Base-by-base conservation (phyloP, 2,888 invertebrate genomes). In the Adelphocoris suturalis region DNA sequence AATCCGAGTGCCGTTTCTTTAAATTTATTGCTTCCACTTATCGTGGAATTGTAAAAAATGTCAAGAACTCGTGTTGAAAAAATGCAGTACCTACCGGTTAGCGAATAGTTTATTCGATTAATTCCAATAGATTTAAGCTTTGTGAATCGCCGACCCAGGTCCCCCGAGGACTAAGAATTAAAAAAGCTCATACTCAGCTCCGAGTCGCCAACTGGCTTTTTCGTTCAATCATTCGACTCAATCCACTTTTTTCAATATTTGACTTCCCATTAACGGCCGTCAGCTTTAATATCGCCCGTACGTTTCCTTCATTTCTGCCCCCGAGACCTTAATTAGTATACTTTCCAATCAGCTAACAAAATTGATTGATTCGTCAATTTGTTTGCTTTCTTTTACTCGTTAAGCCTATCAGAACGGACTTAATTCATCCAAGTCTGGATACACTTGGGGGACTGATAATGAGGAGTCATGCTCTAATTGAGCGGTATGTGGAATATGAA, bases 311-410 rank as follows among this genome's bases (percentile, higher is more conserved):
- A 7, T 23, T n/a, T n/a, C n/a, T 27, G 27, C 23, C 68, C 9
- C 23, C 0, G 61, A 61, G 61, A 19, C 61, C 23, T 68, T 68
- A 68, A 68, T 68, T 68, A 68, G 68, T 68, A 68, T 68, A 68
- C 23, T 23, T 11, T 19, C 23, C 9, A 68, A 9, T 27, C 68
- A 68, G 68, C 68, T 23, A 68, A 68, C 27, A 12, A 68, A 68
- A 23, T 23, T 68, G 68, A 23, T 68, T 68, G 68, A 68, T 68
- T 68, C 68, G 11, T 23, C 23, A 68, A 68, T 68, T 68, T 68
- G 23, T 68, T 23, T 7, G 19, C 23, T 19, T 68, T 57, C n/a
- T 61, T 68, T 23, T 23, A 23, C 23, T 23, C 5, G 23, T 68
- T 68, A 23, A 19, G 23, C 68, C 16, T 23, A 68, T 13, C 68